Evolutionary conservation across 1,140 invertebrate species (phyloP), one percentile per base, ranked within the genome.

Genomic region (Hyphantria cunea): DNA sequence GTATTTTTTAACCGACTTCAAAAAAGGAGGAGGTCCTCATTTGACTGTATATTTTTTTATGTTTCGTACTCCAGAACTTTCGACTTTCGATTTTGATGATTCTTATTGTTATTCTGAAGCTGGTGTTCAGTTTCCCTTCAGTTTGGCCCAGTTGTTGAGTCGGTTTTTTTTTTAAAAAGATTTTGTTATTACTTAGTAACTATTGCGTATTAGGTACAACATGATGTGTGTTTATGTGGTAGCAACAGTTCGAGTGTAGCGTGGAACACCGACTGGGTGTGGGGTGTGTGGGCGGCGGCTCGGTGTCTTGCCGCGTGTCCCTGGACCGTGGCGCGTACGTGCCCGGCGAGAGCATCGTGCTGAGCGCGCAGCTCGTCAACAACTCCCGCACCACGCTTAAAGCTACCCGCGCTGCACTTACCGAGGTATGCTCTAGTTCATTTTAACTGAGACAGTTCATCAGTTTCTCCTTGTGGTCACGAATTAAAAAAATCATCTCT

Each of bases 231-330:
- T 10, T 45, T 12, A 5, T 32, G 31, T 61, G 9, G 34, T 41
- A 98, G 97, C 96, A 98, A 96, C 95, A 97, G 39, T 97, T 97
- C 68, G 95, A 96, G 70, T 96, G 96, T 82, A 97, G 97, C 89
- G 94, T 97, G 49, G 97, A 98, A 89, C 97, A 98, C 82, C 95
- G 95, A 64, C 92, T 98, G 58, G 97, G 97, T 41, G 94, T 97
- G 44, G 95, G 94, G 14, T 98, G 97, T 80, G 94, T 97, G 45
- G 95, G 95, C 13, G 94, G 95, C 25, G 97, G 97, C 4, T 92
- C 94, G 3, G 95, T 98, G 6, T 93, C 95, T 13, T 97, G 96
- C 80, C 92, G 95, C 73, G 96, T 98, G 17, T 93, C 96, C 47
- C 90, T 98, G 41, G 97, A 98, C 88, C 93, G 97, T 81, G 97